phyloP scores from a whole-genome alignment of 1,140 invertebrate species.

The Hyposmocoma kahamanoa region DNA sequence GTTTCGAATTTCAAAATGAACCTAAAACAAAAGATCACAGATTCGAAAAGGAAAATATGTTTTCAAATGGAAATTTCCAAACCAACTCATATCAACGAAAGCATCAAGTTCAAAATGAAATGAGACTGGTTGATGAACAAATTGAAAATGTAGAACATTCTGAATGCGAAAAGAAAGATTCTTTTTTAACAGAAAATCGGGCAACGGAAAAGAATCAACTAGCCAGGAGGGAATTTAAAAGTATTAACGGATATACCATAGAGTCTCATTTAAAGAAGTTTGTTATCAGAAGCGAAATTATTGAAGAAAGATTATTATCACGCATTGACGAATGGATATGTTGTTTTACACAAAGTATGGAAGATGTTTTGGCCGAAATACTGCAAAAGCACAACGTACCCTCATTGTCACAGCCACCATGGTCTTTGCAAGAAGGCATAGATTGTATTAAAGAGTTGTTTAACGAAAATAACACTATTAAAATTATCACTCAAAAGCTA shows the following conservation, averaged over 20 bases:
- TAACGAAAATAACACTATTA: background rate
- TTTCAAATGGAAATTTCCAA: too few relatives aligned
- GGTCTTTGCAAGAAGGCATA: background rate
- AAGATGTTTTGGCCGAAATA: constrained; percentile 19
- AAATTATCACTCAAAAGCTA: background rate
- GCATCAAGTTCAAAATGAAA: too few relatives aligned
- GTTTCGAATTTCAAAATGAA: too few relatives aligned
- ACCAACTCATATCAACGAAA: too few relatives aligned
- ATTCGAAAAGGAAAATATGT: too few relatives aligned
- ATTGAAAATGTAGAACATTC: background rate
- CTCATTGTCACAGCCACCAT: background rate
- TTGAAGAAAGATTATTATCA: constrained; percentile 16
- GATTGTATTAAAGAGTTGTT: background rate
- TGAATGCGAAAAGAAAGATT: background rate
- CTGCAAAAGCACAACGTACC: background rate
- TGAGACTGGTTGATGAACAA: too few relatives aligned
- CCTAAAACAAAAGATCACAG: too few relatives aligned
- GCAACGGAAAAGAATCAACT: background rate
- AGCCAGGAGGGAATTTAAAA: background rate
- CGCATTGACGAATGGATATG: constrained; percentile 36
- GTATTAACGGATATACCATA: background rate
- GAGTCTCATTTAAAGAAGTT: constrained; percentile 22
- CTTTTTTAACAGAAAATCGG: background rate
- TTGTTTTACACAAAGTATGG: constrained; percentile 35
- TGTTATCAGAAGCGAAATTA: constrained; percentile 15